Conservation (phyloP, 2,797 vertebrate species). For the Megaceryle alcyon region DNA sequence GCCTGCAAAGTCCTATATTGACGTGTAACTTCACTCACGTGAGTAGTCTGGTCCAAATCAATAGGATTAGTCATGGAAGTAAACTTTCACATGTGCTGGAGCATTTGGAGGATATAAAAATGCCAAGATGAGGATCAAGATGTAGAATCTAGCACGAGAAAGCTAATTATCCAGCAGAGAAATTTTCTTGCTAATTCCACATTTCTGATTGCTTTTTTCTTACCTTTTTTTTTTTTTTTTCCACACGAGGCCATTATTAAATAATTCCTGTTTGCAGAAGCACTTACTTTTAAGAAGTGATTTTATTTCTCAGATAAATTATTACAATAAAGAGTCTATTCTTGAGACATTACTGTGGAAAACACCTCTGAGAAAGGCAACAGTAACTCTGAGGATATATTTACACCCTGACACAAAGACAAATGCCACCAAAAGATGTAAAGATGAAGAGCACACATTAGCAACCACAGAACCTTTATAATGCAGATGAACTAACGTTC, state of each 20-base stretch:
- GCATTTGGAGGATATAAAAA: conserved; percentile 1
- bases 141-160: neutral
- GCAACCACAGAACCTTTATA: neutral
- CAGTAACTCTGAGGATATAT: neutral
- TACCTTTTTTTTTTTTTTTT: neutral
- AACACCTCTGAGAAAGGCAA: neutral
- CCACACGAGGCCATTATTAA: neutral
- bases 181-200: neutral
- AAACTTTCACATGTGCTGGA: neutral
- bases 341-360: neutral
- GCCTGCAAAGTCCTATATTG: neutral
- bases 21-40: neutral
- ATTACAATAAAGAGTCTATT: neutral
- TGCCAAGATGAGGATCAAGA: neutral
- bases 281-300: neutral
- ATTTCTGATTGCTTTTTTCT: neutral
- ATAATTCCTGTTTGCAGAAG: neutral
- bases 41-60: neutral
- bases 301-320: neutral
- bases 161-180: neutral
- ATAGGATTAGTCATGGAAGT: conserved; percentile 12
- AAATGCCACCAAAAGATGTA: neutral
- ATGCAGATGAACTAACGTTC: neutral
- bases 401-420: neutral
- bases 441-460: neutral